phyloP scores from a whole-genome alignment of 2,113 vertebrate genomes.

The Trematomus loennbergii region DNA sequence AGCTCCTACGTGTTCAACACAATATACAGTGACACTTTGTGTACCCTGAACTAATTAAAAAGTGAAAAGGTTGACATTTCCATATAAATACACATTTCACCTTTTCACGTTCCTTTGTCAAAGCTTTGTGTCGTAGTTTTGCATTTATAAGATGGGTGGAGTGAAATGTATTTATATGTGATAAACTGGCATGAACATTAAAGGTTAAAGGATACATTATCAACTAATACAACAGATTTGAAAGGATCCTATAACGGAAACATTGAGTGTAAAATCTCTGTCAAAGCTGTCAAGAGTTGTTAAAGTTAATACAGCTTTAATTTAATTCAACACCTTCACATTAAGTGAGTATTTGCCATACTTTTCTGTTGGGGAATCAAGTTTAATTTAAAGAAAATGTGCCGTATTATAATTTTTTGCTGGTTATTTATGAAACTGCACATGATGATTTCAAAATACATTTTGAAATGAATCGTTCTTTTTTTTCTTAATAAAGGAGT shows the following conservation, averaged over 20 bases:
- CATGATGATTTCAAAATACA: neutral
- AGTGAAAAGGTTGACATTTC: constrained; percentile 29
- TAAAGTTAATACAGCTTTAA: neutral
- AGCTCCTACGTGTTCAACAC: neutral
- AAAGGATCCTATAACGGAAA: neutral
- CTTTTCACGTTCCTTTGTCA: neutral
- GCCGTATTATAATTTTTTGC: too few species aligned
- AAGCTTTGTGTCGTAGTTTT: neutral
- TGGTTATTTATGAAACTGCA: neutral
- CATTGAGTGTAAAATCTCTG: neutral
- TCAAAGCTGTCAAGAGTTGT: neutral
- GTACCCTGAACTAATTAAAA: constrained; percentile 35
- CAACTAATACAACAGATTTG: neutral
- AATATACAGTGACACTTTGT: neutral
- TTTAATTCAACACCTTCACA: neutral
- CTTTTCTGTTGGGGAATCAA: neutral
- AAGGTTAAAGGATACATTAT: neutral
- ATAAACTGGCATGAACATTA: neutral
- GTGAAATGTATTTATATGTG: neutral
- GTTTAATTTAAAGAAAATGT: too few species aligned
- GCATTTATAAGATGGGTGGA: neutral
- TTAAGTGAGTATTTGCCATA: neutral
- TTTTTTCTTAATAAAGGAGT: neutral
- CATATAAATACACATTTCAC: neutral
- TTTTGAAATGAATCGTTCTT: neutral